A percentile compares a stretch with the other conserved stretches of the same genome.
Conservation (phyloP, 2,888 invertebrate genomes). For the Agrochola litura region DNA sequence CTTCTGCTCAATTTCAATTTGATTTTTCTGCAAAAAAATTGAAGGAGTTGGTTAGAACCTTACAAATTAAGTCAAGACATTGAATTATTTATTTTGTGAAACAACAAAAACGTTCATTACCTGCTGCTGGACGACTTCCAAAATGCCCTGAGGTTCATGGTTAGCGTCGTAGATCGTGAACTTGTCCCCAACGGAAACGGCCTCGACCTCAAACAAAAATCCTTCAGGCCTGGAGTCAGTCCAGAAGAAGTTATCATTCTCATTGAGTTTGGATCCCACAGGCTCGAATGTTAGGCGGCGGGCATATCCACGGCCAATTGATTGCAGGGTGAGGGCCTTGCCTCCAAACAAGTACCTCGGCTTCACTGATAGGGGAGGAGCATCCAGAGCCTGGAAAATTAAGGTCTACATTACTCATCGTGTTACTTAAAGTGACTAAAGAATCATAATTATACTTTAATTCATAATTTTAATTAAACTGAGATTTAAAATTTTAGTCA, state of each 20-base stretch:
- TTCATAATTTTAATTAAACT: slow-evolving; percentile 22
- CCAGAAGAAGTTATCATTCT: slow-evolving; percentile 94
- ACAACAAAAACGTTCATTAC: slow-evolving; percentile 78
- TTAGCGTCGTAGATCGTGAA: slow-evolving; percentile 93
- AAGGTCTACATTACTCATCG: slow-evolving; percentile 70
- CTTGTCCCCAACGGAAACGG: slow-evolving; percentile 92
- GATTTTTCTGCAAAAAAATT: slow-evolving; percentile 82
- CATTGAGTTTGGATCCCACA: slow-evolving; percentile 90
- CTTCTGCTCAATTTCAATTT: slow-evolving; percentile 86
- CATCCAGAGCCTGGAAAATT: slow-evolving; percentile 86
- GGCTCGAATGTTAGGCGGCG: slow-evolving; percentile 94
- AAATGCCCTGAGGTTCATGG: slow-evolving; percentile 92
- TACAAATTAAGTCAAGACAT: not conserved
- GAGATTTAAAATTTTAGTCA: slow-evolving; percentile 41
- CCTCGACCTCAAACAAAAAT: slow-evolving; percentile 93
- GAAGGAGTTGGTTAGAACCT: slow-evolving; percentile 12
- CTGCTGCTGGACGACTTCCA: slow-evolving; percentile 92
- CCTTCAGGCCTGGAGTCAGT: slow-evolving; percentile 94
- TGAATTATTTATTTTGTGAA: not conserved
- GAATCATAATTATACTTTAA: slow-evolving; percentile 20
- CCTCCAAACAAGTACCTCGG: slow-evolving; percentile 92
- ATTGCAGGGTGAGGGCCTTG: slow-evolving; percentile 92
- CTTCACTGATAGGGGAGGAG: slow-evolving; percentile 86
- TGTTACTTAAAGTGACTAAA: slow-evolving; percentile 19
- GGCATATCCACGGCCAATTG: slow-evolving; percentile 94